Evolutionary conservation across 2,113 vertebrate species (phyloP).

Genomic region (Thalassarche chlororhynchos): DNA sequence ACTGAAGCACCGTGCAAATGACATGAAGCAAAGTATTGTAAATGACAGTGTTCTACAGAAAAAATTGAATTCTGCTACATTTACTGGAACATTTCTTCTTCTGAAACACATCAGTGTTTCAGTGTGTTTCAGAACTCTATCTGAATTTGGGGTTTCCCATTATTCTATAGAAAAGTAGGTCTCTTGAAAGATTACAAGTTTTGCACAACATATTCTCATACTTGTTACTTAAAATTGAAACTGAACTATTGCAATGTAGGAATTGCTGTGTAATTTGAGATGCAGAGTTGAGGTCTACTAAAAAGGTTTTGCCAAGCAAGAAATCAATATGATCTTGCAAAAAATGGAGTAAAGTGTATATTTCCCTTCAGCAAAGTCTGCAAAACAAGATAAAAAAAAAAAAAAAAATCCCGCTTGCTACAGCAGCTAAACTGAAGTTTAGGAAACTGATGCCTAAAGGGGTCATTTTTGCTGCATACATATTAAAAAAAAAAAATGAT

Average conservation of each 20-base stretch:
- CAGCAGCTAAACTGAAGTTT: background rate
- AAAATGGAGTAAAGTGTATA: background rate
- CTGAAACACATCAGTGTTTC: background rate
- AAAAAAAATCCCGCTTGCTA: background rate
- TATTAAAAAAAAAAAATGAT: background rate
- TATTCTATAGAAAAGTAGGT: background rate
- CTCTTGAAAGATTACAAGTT: background rate
- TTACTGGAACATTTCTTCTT: background rate
- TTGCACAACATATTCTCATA: background rate
- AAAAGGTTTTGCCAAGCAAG: background rate
- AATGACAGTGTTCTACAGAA: background rate
- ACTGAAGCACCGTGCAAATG: background rate
- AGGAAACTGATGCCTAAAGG: background rate
- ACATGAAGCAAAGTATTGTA: background rate
- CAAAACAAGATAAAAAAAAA: background rate
- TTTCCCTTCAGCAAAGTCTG: background rate
- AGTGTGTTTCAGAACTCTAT: background rate
- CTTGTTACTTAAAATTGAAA: background rate
- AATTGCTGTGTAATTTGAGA: background rate
- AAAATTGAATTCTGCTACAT: background rate
- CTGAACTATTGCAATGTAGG: background rate
- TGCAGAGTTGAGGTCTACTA: background rate
- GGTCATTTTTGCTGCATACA: rapidly evolving
- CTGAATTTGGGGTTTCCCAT: background rate
- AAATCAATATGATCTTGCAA: background rate